A percentile compares a stretch with the other conserved stretches of the same genome.
These are phyloP conservation scores for Tetranychus urticae DNA, from an alignment of 1,140 invertebrate species.

Conservation along the genomic window DNA sequence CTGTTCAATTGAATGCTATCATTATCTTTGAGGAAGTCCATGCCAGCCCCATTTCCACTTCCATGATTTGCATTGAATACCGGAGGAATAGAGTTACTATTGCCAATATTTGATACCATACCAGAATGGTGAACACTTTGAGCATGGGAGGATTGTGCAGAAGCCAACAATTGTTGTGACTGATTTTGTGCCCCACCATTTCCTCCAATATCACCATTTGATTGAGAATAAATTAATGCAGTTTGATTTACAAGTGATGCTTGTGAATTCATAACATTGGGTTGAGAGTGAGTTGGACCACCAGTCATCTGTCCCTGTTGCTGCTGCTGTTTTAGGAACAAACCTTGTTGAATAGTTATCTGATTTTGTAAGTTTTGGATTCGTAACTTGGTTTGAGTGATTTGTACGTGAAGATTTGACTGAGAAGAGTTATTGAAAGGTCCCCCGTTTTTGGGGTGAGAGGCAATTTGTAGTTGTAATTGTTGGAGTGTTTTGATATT, in stretches of 20 bases:
- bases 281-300: neutral
- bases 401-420: slow-evolving; percentile 46
- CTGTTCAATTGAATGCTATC: slow-evolving; percentile 29
- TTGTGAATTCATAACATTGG: too few species aligned
- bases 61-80: too few species aligned
- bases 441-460: slow-evolving; percentile 20
- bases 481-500: slow-evolving; percentile 45
- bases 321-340: slow-evolving; percentile 59
- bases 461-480: slow-evolving; percentile 34
- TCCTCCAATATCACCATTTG: neutral
- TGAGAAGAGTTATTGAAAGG: slow-evolving; percentile 17
- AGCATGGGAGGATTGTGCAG: neutral
- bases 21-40: too few species aligned
- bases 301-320: slow-evolving; percentile 15
- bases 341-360: slow-evolving; percentile 69
- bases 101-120: slow-evolving; percentile 28
- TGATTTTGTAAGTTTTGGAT: slow-evolving; percentile 75
- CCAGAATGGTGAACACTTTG: slow-evolving; percentile 15
- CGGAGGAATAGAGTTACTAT: too few species aligned
- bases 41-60: too few species aligned
- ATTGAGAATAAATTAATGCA: neutral
- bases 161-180: neutral
- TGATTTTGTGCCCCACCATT: neutral
- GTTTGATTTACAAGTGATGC: too few species aligned
- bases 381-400: slow-evolving; percentile 76